A percentile compares a stretch with the other conserved stretches of the same genome.
Conservation (phyloP, 2,113 vertebrate species). For the Geococcyx californianus region DNA sequence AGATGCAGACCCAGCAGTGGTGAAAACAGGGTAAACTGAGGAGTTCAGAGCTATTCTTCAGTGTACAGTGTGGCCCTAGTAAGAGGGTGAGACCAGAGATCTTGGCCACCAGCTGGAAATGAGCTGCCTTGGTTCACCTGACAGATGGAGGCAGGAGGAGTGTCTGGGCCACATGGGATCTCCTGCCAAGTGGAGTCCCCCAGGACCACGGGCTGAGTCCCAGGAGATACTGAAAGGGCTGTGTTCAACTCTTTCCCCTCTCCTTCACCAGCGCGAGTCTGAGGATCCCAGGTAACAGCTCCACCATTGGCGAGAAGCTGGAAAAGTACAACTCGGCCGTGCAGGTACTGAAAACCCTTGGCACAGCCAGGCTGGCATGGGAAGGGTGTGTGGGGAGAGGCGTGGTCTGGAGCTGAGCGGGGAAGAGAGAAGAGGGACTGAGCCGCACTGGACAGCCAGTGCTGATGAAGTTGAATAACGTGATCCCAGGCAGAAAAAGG, state of each 20-base stretch:
- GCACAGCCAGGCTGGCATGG: not conserved
- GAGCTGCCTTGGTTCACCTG: not conserved
- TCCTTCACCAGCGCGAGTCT: slow-evolving; percentile 77
- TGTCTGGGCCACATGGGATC: rapidly evolving
- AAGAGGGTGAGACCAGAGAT: not conserved
- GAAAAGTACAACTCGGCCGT: slow-evolving; percentile 86
- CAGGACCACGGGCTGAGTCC: not conserved
- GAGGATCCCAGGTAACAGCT: slow-evolving; percentile 80
- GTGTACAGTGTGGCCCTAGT: not conserved
- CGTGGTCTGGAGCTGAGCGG: rapidly evolving
- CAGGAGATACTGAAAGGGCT: not conserved
- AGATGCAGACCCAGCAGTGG: not conserved
- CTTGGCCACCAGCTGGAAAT: not conserved
- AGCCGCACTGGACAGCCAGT: not conserved
- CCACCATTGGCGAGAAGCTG: slow-evolving; percentile 86
- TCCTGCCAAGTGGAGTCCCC: not conserved
- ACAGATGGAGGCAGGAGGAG: not conserved
- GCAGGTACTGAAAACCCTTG: slow-evolving; percentile 73
- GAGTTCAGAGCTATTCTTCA: not conserved
- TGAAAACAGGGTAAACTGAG: not conserved
- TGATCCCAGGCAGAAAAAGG: not conserved
- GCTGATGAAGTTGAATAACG: not conserved
- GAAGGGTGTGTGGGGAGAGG: not conserved
- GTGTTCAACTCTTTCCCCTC: not conserved
- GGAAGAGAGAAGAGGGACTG: not conserved